Conservation (phyloP, 2,113 vertebrate species). For the Telmatochromis brichardi region DNA sequence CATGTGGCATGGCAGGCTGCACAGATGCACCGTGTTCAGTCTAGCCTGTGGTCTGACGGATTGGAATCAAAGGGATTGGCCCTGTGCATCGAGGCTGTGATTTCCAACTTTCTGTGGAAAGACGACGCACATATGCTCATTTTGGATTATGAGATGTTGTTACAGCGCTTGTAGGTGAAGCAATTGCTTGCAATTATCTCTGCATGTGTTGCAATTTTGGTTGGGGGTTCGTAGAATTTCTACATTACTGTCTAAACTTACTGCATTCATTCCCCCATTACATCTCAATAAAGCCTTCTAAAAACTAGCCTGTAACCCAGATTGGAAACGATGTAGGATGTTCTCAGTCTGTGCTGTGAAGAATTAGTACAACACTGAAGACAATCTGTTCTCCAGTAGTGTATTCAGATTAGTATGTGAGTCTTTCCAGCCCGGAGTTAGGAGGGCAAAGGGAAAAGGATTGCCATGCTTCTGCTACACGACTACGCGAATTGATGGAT, state of each 20-base stretch:
- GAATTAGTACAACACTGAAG: background rate
- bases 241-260: background rate
- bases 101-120: background rate
- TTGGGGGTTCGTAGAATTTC: background rate
- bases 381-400: background rate
- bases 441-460: slow-evolving; percentile 4
- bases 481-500: background rate
- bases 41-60: slow-evolving; percentile 44
- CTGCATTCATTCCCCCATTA: background rate
- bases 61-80: slow-evolving; percentile 26
- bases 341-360: background rate
- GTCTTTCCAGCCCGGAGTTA: background rate
- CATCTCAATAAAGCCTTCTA: background rate
- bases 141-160: slow-evolving; percentile 5
- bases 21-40: slow-evolving; percentile 39
- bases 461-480: background rate
- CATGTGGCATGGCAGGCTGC: slow-evolving; percentile 14
- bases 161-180: background rate
- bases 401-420: background rate
- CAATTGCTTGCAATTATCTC: background rate
- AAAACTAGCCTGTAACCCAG: background rate
- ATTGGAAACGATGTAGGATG: background rate
- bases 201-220: background rate
- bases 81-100: background rate
- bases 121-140: background rate